Conservation (phyloP, 1,140 invertebrate species). For the Aricia agestis region DNA sequence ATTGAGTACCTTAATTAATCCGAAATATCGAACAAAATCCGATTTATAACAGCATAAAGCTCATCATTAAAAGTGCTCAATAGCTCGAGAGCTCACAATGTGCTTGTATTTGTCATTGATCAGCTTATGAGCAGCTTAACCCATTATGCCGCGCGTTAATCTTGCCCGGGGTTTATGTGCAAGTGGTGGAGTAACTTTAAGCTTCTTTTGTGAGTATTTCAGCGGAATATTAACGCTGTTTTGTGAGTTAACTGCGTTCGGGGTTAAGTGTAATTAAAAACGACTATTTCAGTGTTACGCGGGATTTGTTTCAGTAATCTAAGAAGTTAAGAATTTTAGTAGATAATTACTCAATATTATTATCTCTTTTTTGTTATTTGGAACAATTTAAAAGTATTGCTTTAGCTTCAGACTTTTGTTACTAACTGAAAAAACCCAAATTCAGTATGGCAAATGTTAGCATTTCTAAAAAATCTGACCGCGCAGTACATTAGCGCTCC, state of each 20-base stretch:
- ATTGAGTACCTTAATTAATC: not conserved
- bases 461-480: too few species aligned
- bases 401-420: too few species aligned
- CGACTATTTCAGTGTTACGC: not conserved
- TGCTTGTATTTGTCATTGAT: conserved; percentile 5
- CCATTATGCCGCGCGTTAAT: not conserved
- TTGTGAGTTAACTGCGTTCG: not conserved
- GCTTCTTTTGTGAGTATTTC: conserved; percentile 5
- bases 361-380: too few species aligned
- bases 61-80: not conserved
- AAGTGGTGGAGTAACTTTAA: conserved; percentile 1
- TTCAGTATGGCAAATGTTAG: too few species aligned
- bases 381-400: too few species aligned
- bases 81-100: not conserved
- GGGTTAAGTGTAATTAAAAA: conserved; percentile 1
- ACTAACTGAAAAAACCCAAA: too few species aligned
- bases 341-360: not conserved
- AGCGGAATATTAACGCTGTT: not conserved
- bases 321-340: not conserved
- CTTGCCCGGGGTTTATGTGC: not conserved
- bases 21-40: conserved; percentile 1
- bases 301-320: not conserved
- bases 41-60: not conserved
- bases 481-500: too few species aligned
- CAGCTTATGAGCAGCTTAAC: not conserved